These are phyloP conservation scores for Drepana arcuata DNA, from an alignment of 1,140 invertebrate species.

Conservation along the genomic window DNA sequence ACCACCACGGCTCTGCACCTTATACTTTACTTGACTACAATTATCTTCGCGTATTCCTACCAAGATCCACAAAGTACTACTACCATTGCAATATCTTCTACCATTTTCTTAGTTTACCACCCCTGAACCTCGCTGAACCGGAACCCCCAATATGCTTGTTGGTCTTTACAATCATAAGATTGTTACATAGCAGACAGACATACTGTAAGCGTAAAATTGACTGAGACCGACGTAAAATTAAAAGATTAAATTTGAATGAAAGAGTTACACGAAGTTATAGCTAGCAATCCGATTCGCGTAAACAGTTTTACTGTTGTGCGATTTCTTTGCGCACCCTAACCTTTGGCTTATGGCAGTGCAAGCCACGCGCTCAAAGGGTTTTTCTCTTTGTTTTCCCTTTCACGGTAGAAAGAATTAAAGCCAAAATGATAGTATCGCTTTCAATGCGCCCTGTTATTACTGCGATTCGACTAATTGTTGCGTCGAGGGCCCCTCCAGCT, in stretches of 20 bases:
- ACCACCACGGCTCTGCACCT: too few species aligned
- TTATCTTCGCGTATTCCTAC: too few species aligned
- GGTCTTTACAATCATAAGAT: too few species aligned
- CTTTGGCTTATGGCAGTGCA: constrained; percentile 10
- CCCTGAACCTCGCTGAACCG: background rate
- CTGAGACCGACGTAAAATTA: too few species aligned
- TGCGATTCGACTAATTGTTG: constrained; percentile 60
- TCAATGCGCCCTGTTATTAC: constrained; percentile 53
- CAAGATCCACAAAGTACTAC: too few species aligned
- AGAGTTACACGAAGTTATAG: constrained; percentile 8
- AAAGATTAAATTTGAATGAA: constrained; percentile 15
- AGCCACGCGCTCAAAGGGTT: constrained; percentile 54
- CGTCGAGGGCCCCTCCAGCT: constrained; percentile 29
- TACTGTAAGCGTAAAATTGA: too few species aligned
- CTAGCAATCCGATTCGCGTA: constrained; percentile 14
- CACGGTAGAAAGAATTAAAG: constrained; percentile 34
- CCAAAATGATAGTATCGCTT: constrained; percentile 57
- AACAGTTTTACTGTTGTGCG: constrained; percentile 19
- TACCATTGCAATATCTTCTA: too few species aligned
- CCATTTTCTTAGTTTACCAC: constrained; percentile 2
- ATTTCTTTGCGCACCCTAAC: constrained; percentile 22
- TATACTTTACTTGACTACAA: too few species aligned
- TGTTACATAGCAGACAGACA: too few species aligned
- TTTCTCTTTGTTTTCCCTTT: constrained; percentile 35
- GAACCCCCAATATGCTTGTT: too few species aligned